A percentile compares a stretch with the other conserved stretches of the same genome.
These are phyloP conservation scores for Poeciliopsis infans DNA, from an alignment of 2,797 vertebrate genomes.

Conservation along the genomic window DNA sequence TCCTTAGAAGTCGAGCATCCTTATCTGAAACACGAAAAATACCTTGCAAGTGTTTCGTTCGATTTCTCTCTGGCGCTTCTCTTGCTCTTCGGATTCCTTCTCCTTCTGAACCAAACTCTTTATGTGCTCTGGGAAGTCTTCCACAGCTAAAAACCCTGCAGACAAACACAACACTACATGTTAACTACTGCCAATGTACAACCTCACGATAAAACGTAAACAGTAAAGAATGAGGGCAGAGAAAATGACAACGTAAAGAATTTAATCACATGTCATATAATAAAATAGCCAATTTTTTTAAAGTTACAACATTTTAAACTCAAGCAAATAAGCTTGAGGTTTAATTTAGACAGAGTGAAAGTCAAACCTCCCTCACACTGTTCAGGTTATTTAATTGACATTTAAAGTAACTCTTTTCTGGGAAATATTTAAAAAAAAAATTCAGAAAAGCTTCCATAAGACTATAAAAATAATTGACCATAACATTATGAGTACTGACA, in stretches of 20 bases:
- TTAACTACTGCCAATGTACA: not conserved
- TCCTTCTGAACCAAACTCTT: constrained; percentile 92
- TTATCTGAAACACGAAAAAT: not conserved
- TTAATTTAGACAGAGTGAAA: not conserved
- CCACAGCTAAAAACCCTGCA: constrained; percentile 90
- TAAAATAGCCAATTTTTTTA: not conserved
- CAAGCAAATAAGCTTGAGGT: not conserved
- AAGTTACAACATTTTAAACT: not conserved
- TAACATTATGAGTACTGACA: not conserved
- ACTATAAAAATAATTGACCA: not conserved
- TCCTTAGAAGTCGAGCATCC: not conserved
- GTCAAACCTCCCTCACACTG: not conserved
- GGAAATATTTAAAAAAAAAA: not conserved
- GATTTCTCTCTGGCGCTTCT: constrained; percentile 96
- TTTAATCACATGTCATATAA: not conserved
- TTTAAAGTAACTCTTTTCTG: no score
- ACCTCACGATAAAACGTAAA: not conserved
- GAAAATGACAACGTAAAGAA: not conserved
- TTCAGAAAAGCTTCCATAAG: not conserved
- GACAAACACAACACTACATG: constrained; percentile 28
- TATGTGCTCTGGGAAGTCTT: constrained; percentile 95
- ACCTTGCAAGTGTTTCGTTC: constrained; percentile 99
- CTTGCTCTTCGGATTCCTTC: constrained; percentile 96
- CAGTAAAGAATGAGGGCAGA: not conserved
- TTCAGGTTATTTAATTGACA: not conserved